Evolutionary conservation across 1,140 invertebrate species (phyloP).

Genomic region (Acromyrmex echinatior): DNA sequence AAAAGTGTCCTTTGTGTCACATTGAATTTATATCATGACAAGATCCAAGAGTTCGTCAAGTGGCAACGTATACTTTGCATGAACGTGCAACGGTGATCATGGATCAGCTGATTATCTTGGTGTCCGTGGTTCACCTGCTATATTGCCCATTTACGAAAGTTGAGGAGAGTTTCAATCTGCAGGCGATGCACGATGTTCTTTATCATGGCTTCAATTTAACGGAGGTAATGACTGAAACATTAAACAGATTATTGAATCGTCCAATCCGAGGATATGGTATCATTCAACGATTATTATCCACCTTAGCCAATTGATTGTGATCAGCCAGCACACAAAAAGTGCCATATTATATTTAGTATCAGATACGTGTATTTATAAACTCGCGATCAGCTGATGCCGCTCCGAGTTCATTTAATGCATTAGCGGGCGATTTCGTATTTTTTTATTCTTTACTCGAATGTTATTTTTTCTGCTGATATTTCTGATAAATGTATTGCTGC

Average conservation of each 20-base stretch:
- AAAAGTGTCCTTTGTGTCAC: not conserved
- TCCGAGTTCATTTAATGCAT: not conserved
- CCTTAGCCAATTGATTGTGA: conserved; percentile 67
- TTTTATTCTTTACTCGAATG: not conserved
- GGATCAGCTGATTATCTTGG: conserved; percentile 87
- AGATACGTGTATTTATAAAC: conserved; percentile 79
- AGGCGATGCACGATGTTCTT: conserved; percentile 99
- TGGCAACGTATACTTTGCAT: not conserved
- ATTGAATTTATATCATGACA: conserved; percentile 36
- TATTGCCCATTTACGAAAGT: conserved; percentile 99
- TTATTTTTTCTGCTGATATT: not conserved
- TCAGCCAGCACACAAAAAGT: conserved; percentile 77
- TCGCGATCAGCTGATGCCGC: conserved; percentile 75
- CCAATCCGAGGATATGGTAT: not conserved
- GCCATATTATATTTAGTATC: conserved; percentile 79
- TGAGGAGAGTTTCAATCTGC: conserved; percentile 99
- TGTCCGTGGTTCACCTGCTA: conserved; percentile 92
- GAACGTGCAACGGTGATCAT: conserved; percentile 76
- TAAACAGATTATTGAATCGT: not conserved
- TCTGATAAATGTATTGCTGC: not conserved
- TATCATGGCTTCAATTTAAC: conserved; percentile 94
- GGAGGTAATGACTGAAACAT: conserved; percentile 88
- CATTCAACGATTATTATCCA: not conserved
- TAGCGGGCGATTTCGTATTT: not conserved
- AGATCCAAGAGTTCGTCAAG: not conserved